A percentile compares a stretch with the other conserved stretches of the same genome.
Evolutionary conservation across 1,140 invertebrate species (phyloP).

Genomic region (Drosophila oshimai): DNA sequence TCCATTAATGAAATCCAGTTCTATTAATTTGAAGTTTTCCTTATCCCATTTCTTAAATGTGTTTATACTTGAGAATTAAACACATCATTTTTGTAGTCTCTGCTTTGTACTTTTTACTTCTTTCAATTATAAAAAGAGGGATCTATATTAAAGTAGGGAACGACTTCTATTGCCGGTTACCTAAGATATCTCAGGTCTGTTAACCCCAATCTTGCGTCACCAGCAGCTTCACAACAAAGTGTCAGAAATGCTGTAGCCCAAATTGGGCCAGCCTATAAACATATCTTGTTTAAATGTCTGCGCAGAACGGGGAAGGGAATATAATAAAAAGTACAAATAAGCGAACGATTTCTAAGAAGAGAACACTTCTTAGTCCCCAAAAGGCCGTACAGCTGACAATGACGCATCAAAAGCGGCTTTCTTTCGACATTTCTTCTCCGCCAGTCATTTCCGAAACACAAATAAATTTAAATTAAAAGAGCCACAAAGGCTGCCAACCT

Average conservation of each 20-base stretch:
- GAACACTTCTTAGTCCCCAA: conserved; percentile 39
- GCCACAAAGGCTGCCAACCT: conserved; percentile 34
- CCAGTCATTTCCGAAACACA: conserved; percentile 30
- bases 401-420: conserved; percentile 62
- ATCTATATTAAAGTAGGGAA: too few relatives aligned
- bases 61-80: too few relatives aligned
- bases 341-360: conserved; percentile 60
- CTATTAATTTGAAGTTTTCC: too few relatives aligned
- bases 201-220: conserved; percentile 16
- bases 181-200: conserved; percentile 1
- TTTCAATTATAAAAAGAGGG: too few relatives aligned
- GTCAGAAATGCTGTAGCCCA: conserved; percentile 40
- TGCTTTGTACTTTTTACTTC: too few relatives aligned
- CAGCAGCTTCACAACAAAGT: background rate
- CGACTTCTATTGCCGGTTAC: background rate
- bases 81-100: too few relatives aligned
- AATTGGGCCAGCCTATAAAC: conserved; percentile 45
- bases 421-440: conserved; percentile 17
- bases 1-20: background rate
- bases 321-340: conserved; percentile 47
- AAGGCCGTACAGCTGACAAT: conserved; percentile 29
- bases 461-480: conserved; percentile 48
- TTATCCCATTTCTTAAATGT: too few relatives aligned
- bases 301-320: conserved; percentile 9
- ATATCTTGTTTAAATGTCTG: conserved; percentile 28